Evolutionary conservation across 2,888 invertebrate species (phyloP), one percentile per base, ranked within the genome.

Genomic region (Plebejus anna): DNA sequence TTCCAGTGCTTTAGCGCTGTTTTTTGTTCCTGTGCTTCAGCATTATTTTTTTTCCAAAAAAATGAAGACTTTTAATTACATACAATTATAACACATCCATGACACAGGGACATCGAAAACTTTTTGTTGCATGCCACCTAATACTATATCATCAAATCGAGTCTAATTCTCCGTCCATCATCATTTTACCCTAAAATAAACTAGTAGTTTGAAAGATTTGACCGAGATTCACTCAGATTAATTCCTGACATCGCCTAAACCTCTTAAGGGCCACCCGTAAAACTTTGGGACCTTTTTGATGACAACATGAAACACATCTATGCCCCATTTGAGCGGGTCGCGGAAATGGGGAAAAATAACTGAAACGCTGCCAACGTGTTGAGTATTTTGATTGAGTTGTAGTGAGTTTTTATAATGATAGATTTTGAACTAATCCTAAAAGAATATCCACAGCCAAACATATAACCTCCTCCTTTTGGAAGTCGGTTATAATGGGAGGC

Each of bases 221-320:
- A 1, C 16, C 66, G 36, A 16, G 32, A 66, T 13, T 66, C 66
- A 66, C 66, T 36, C 36, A 36, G 32, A 66, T 66, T 66, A 66
- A 66, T 66, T 66, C 66, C 16, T 32, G 61, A 66, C 28, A 11
- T 66, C 32, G 32, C 66, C 32, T 66, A 66, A 66, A 66, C 36
- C 66, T 66, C 66, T 66, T 66, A 66, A 16, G 28, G 61, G 61
- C 66, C 32, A 32, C 16, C 61, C 61, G 32, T 66, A 66, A 66
- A 66, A 66, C 66, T 66, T 66, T 16, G 32, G 32, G 66, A 32
- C 66, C 66, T 36, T 66, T 66, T 66, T 66, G 66, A 66, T 66
- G 32, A 9, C 22, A 22, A 28, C 61, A 9, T 61, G 61, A 61
- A 61, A 61, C 66, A 32, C 36, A 32, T 66, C 13, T 13, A 13